Percentiles rank a stretch among this genome's conserved stretches.
phyloP scores from a whole-genome alignment of 2,113 vertebrate genomes.

The Proteles cristata region DNA sequence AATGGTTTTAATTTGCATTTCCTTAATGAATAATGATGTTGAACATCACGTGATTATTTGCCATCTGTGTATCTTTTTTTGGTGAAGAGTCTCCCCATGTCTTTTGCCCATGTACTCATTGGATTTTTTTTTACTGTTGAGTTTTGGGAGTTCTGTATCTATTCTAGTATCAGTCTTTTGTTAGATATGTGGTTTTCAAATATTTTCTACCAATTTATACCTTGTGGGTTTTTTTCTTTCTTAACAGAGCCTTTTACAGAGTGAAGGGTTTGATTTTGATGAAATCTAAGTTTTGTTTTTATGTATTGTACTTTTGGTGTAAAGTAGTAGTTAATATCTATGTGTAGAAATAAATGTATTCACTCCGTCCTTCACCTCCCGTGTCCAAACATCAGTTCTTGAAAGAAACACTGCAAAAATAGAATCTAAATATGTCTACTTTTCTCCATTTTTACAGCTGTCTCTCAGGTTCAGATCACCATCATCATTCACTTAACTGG shows the following conservation, averaged over 20 bases:
- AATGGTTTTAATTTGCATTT: background rate
- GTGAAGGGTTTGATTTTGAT: background rate
- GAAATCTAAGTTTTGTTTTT: background rate
- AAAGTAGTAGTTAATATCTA: background rate
- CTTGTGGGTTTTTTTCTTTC: background rate
- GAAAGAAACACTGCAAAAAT: background rate
- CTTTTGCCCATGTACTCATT: background rate
- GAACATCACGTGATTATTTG: background rate
- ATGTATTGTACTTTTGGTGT: background rate
- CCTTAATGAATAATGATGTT: background rate
- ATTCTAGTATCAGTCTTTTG: background rate
- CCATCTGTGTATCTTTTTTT: background rate
- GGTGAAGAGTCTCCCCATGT: background rate
- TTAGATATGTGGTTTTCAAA: background rate
- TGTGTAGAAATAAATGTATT: background rate
- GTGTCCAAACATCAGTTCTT: background rate
- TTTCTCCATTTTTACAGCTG: background rate
- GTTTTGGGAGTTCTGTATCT: constrained; percentile 5
- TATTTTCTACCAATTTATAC: background rate
- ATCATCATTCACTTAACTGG: background rate
- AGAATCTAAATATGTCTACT: background rate
- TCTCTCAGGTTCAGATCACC: background rate
- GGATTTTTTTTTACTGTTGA: background rate
- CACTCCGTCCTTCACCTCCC: background rate
- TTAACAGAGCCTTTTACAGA: background rate